These are phyloP conservation scores for Macrotrachela quadricornifera DNA, from an alignment of 1,140 invertebrate genomes.

Conservation along the genomic window DNA sequence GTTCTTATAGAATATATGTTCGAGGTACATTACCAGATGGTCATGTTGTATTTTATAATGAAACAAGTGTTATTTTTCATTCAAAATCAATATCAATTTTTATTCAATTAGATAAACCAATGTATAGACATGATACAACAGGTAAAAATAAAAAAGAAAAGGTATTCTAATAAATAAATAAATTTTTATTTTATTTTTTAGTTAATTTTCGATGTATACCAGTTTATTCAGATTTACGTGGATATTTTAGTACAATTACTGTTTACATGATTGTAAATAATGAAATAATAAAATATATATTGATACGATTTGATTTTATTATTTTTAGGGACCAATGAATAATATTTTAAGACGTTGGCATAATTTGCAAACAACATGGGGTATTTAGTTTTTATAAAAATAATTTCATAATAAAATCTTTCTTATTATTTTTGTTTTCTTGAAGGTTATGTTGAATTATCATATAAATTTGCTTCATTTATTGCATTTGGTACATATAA, in stretches of 20 bases:
- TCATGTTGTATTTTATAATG: constrained; percentile 23
- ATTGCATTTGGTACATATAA: too few relatives aligned
- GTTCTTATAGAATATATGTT: constrained; percentile 59
- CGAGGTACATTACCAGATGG: constrained; percentile 41
- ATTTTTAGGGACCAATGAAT: constrained; percentile 43
- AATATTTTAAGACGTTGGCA: constrained; percentile 70
- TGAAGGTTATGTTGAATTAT: too few relatives aligned
- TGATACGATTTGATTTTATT: too few relatives aligned
- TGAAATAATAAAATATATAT: too few relatives aligned
- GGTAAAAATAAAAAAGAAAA: too few relatives aligned
- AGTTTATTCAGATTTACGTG: constrained; percentile 62
- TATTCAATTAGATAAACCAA: constrained; percentile 75
- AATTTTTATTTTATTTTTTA: too few relatives aligned
- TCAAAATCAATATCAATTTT: constrained; percentile 45
- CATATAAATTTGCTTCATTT: too few relatives aligned
- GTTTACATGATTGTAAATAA: constrained; percentile 54
- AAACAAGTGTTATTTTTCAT: constrained; percentile 23
- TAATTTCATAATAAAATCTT: too few relatives aligned
- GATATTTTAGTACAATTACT: constrained; percentile 64
- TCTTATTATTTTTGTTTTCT: too few relatives aligned
- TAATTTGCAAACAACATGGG: constrained; percentile 43
- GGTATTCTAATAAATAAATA: too few relatives aligned
- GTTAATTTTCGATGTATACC: constrained; percentile 47
- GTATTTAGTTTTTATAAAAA: too few relatives aligned
- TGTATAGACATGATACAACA: constrained; percentile 58